These are phyloP conservation scores for Nerophis ophidion DNA, from an alignment of 2,113 vertebrate genomes.

Conservation along the genomic window DNA sequence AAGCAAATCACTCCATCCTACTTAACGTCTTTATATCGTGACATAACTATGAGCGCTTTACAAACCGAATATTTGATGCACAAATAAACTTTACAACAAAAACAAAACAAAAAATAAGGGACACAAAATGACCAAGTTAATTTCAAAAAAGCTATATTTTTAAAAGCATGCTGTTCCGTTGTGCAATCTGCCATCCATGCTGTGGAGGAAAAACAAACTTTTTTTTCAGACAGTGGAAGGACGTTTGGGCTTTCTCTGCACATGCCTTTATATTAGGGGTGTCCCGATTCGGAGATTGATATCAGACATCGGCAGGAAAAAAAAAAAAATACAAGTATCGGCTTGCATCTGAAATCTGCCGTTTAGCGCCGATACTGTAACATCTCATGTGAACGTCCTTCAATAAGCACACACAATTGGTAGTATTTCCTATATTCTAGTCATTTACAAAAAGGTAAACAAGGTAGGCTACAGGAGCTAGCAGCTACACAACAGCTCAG, in stretches of 20 bases:
- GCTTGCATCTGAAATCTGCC: too few species aligned
- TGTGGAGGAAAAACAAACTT: constrained; percentile 71
- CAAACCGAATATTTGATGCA: constrained; percentile 82
- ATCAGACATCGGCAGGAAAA: too few species aligned
- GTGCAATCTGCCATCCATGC: constrained; percentile 91
- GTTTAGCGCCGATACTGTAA: too few species aligned
- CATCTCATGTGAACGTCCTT: too few species aligned
- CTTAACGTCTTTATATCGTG: constrained; percentile 76
- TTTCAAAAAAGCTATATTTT: constrained; percentile 79
- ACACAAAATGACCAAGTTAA: constrained; percentile 73
- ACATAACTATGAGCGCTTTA: constrained; percentile 87
- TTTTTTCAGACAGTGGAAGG: constrained; percentile 52
- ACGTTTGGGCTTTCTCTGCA: constrained; percentile 59
- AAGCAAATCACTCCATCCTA: constrained; percentile 93
- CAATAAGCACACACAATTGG: too few species aligned
- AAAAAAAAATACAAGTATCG: too few species aligned
- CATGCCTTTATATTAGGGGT: constrained; percentile 72
- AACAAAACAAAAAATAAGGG: constrained; percentile 52
- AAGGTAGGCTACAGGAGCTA: too few species aligned
- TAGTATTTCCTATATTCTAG: too few species aligned
- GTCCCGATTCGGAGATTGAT: too few species aligned
- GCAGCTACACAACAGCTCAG: too few species aligned
- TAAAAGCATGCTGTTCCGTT: constrained; percentile 87
- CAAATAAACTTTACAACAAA: constrained; percentile 71
- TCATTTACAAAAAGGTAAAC: too few species aligned